Conservation (phyloP, 1,140 invertebrate genomes). For the Periplaneta americana region DNA sequence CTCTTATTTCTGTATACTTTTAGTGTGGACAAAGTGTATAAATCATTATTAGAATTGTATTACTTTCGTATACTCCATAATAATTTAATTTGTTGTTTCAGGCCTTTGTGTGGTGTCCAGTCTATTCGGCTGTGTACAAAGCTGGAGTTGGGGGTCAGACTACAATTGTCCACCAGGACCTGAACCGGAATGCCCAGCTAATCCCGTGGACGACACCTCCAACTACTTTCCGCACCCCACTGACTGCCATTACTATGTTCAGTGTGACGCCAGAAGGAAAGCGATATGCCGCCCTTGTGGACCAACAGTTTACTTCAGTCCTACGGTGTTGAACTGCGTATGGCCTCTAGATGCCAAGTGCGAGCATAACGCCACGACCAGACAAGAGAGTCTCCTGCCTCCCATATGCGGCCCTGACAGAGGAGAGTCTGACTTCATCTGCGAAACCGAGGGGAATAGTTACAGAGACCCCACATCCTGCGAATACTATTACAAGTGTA, state of each 20-base stretch:
- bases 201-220: neutral
- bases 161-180: neutral
- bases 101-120: too few species aligned
- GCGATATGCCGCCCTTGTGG: neutral
- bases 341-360: neutral
- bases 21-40: too few species aligned
- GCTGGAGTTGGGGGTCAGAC: neutral
- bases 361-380: neutral
- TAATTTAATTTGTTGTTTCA: too few species aligned
- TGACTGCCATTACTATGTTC: neutral
- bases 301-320: neutral
- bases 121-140: too few species aligned
- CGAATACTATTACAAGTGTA: neutral
- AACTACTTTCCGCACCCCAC: neutral
- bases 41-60: too few species aligned
- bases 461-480: neutral
- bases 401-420: neutral
- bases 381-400: neutral
- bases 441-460: neutral
- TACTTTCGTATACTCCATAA: too few species aligned
- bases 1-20: too few species aligned
- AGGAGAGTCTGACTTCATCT: neutral
- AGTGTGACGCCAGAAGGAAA: neutral
- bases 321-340: neutral
- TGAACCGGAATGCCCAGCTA: neutral